Base-by-base conservation (phyloP, 1,140 invertebrate species). In the Lucilia cuprina region DNA sequence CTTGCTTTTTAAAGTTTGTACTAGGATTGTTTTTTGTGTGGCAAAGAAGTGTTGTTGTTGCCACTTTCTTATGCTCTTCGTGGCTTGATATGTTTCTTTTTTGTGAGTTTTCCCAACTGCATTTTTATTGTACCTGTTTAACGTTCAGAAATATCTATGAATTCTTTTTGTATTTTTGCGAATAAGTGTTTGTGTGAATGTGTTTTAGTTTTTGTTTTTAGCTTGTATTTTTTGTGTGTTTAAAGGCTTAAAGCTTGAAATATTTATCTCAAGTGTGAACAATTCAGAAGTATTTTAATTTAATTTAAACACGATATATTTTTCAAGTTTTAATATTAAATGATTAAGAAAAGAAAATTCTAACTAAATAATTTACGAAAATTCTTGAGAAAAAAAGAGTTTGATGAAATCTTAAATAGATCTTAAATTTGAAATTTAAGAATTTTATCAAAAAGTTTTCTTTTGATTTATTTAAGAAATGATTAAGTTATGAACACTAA, bases 261-360 rank as follows among this genome's bases (percentile, higher is more conserved):
- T 60, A 70, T 70, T 70, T 70, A 70, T 70, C 65, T 70, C 65
- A 70, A 70, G 65, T 70, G 65, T 70, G 65, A 70, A 70, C 65
- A 70, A 70, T 70, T 70, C 19, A 70, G 19, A 70, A 25, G 9
- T 70, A 21, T 10, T 21, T 70, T 70, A 25, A 70, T 9, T 70
- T 70, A 19, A 70, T 70, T 70, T 25, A 21, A 70, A 70, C 65
- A 21, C 55, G 55, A 60, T 60, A 60, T 60, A 30, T n/a, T n/a
- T 17, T 60, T n/a, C 41, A 8, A 5, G 41, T 41, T 41, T 41
- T 10, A 41, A 30, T 2, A 8, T 41, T 41, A 41, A 41, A 10
- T 41, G 41, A 2, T 41, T 41, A 7, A 41, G n/a, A 41, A 41
- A 41, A 2, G 41, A 5, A 41, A 41, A 41, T 41, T 41, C 41